phyloP scores from a whole-genome alignment of 2,888 invertebrate genomes.

The Dicyrtomina minuta region DNA sequence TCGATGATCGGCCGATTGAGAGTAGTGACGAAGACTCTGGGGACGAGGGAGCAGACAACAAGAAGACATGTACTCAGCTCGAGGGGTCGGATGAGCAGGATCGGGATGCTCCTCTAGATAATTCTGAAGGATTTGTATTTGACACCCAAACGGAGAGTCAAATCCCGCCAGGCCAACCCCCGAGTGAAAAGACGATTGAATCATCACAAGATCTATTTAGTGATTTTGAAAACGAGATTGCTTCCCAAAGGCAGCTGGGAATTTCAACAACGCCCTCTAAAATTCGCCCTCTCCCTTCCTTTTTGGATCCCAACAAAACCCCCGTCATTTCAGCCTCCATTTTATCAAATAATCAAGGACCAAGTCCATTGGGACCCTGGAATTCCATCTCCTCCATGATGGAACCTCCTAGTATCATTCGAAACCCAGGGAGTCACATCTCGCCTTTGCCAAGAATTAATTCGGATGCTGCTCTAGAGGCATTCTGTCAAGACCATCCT shows the following conservation, averaged over 20 bases:
- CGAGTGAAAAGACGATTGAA: background rate
- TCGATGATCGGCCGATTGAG: conserved; percentile 29
- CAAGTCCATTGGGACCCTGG: conserved; percentile 28
- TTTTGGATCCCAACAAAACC: conserved; percentile 34
- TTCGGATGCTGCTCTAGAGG: conserved; percentile 33
- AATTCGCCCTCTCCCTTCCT: background rate
- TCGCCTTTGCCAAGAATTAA: conserved; percentile 29
- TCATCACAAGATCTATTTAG: conserved; percentile 30
- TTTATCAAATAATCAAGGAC: conserved; percentile 1
- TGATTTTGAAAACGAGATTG: conserved; percentile 11
- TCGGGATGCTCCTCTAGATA: background rate
- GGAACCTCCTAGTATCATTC: background rate
- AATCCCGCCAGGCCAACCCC: background rate
- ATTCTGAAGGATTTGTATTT: background rate
- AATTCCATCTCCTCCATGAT: background rate
- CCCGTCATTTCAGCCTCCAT: conserved; percentile 24
- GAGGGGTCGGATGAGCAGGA: background rate
- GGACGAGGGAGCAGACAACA: background rate
- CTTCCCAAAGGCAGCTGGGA: too few species aligned
- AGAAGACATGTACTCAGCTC: background rate
- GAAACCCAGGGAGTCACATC: conserved; percentile 11
- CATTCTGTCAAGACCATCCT: conserved; percentile 8
- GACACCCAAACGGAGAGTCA: background rate
- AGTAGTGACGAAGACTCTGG: conserved; percentile 16
- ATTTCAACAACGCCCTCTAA: background rate